These are phyloP conservation scores for Oreonectes daqikongensis DNA, from an alignment of 2,797 vertebrate genomes.

Conservation along the genomic window DNA sequence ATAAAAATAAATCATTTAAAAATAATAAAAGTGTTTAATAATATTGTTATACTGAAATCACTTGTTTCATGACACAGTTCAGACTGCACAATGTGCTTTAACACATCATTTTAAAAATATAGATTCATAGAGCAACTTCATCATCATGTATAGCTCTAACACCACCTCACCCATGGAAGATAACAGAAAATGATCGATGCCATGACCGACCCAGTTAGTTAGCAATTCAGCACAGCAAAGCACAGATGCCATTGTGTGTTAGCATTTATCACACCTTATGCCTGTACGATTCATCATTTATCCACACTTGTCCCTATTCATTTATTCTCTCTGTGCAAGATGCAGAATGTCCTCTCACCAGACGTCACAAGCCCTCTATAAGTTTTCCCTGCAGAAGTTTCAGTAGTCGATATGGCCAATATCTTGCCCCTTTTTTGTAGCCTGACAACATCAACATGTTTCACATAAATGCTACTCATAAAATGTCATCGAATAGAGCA, in stretches of 20 bases:
- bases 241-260: slow-evolving; percentile 29
- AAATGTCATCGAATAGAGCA: background rate
- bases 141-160: background rate
- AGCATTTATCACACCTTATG: slow-evolving; percentile 29
- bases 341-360: background rate
- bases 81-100: background rate
- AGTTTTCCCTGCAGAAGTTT: background rate
- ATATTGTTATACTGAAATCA: too few species aligned
- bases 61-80: too few species aligned
- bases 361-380: too few species aligned
- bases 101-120: background rate
- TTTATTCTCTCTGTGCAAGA: background rate
- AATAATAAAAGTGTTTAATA: too few species aligned
- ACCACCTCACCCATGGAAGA: background rate
- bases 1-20: too few species aligned
- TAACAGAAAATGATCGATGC: background rate
- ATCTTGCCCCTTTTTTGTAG: too few species aligned
- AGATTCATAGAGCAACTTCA: background rate
- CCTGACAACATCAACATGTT: too few species aligned
- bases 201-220: slow-evolving; percentile 1
- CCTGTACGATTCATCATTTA: slow-evolving; percentile 24
- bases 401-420: background rate
- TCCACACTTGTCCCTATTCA: slow-evolving; percentile 20
- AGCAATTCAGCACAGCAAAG: slow-evolving; percentile 6
- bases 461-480: too few species aligned